Evolutionary conservation across 2,888 invertebrate species (phyloP).

Genomic region (Synanthedon formicaeformis): DNA sequence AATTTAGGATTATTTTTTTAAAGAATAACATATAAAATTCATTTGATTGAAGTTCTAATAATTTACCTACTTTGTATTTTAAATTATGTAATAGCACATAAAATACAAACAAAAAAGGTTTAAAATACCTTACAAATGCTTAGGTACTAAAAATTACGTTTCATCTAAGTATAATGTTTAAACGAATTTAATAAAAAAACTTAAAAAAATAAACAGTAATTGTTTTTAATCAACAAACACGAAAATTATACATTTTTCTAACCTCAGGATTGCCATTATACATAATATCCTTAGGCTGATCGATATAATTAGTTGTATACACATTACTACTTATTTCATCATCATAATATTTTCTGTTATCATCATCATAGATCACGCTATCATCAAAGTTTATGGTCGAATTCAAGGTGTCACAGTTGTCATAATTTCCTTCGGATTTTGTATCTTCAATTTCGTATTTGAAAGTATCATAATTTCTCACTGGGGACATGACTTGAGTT

Average conservation of each 20-base stretch:
- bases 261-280: constrained; percentile 28
- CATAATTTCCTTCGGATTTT: constrained; percentile 17
- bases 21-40: too few relatives aligned
- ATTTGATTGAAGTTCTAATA: too few relatives aligned
- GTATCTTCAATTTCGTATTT: constrained; percentile 22
- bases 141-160: too few relatives aligned
- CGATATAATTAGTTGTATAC: constrained; percentile 9
- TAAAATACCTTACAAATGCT: too few relatives aligned
- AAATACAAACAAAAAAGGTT: too few relatives aligned
- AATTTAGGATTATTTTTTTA: too few relatives aligned
- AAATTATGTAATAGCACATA: too few relatives aligned
- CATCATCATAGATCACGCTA: constrained; percentile 32
- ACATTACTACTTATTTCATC: constrained; percentile 14
- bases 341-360: constrained; percentile 30
- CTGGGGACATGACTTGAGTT: constrained; percentile 5
- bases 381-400: constrained; percentile 49
- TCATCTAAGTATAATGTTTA: too few relatives aligned
- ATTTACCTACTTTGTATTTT: too few relatives aligned
- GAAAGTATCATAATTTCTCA: constrained; percentile 25
- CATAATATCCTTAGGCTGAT: constrained; percentile 17
- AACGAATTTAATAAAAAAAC: constrained; percentile 3
- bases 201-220: constrained; percentile 8
- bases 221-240: constrained; percentile 36
- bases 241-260: constrained; percentile 43
- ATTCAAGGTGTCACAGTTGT: constrained; percentile 20